Evolutionary conservation across 2,113 vertebrate genomes (phyloP).

Genomic region (Percopsis transmontana): DNA sequence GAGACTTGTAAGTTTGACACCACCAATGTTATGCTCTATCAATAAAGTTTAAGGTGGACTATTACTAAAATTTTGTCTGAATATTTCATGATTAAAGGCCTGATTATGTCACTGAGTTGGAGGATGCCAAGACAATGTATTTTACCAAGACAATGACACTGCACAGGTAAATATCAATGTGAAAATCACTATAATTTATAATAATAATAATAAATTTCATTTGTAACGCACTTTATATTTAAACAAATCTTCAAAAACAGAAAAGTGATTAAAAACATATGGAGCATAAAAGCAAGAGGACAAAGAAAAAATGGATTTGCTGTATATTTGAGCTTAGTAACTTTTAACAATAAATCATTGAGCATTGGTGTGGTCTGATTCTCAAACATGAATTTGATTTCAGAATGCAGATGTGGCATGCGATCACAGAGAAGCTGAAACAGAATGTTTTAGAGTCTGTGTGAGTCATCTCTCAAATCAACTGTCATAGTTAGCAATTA

Average conservation of each 20-base stretch:
- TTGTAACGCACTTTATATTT: too few relatives aligned
- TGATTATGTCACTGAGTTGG: conserved; percentile 68
- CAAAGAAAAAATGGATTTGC: too few relatives aligned
- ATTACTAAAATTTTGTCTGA: not conserved
- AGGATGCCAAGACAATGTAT: conserved; percentile 61
- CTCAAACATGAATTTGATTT: not conserved
- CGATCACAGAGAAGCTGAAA: conserved; percentile 70
- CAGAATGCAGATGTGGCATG: conserved; percentile 80
- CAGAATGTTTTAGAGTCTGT: conserved; percentile 57
- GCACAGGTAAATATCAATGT: conserved; percentile 66
- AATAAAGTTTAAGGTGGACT: not conserved
- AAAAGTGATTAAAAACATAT: too few relatives aligned
- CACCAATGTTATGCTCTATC: not conserved
- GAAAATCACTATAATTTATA: too few relatives aligned
- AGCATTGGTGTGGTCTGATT: not conserved
- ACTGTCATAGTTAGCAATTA: not conserved
- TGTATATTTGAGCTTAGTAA: not conserved
- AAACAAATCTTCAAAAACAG: too few relatives aligned
- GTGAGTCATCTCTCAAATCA: conserved; percentile 52
- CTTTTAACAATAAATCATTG: not conserved
- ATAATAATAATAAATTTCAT: too few relatives aligned
- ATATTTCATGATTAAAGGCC: conserved; percentile 46
- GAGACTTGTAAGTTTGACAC: conserved; percentile 67
- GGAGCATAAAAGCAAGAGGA: too few relatives aligned
- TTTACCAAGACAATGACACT: conserved; percentile 75